Evolutionary conservation across 2,113 vertebrate species (phyloP).

Genomic region (Chrysemys picta): DNA sequence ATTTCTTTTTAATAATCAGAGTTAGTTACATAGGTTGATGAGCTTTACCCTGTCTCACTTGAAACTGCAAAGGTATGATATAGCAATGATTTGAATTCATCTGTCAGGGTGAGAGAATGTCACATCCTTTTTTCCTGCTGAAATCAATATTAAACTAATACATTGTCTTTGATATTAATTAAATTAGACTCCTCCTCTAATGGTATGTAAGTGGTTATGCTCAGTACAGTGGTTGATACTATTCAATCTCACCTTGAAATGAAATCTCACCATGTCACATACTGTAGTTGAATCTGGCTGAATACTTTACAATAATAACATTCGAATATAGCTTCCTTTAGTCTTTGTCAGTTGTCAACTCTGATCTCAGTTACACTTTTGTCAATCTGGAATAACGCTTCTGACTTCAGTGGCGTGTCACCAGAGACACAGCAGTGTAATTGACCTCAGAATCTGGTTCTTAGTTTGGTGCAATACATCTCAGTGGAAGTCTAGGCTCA

Average conservation of each 20-base stretch:
- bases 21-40: conserved; percentile 16
- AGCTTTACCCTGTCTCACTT: conserved; percentile 44
- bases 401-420: conserved; percentile 8
- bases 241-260: conserved; percentile 50
- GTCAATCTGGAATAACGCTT: background rate
- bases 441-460: rapidly evolving
- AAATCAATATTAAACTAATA: conserved; percentile 47
- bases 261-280: conserved; percentile 15
- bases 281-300: background rate
- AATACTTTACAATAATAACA: background rate
- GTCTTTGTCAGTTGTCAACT: background rate
- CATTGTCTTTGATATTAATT: conserved; percentile 48
- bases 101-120: conserved; percentile 65
- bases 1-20: conserved; percentile 20
- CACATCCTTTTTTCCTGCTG: conserved; percentile 38
- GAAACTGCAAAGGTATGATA: conserved; percentile 46
- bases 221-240: background rate
- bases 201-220: conserved; percentile 35
- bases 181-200: conserved; percentile 58
- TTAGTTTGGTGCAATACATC: background rate
- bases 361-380: conserved; percentile 1
- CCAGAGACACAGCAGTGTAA: background rate
- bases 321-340: background rate
- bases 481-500: background rate
- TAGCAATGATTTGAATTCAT: conserved; percentile 44